Conservation (phyloP, 2,888 invertebrate species). For the Caenorhabditis sp. region DNA sequence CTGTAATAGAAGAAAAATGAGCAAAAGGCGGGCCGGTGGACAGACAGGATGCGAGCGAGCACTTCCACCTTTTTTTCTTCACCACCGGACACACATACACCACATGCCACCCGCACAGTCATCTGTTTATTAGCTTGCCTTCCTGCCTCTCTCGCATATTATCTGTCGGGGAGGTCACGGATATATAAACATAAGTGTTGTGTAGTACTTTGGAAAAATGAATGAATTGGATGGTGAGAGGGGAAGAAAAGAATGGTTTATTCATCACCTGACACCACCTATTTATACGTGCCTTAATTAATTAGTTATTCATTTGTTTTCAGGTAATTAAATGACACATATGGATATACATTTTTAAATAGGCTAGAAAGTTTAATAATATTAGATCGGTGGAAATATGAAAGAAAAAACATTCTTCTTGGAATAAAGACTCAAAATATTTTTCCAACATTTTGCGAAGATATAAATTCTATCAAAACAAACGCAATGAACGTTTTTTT, state of each 20-base stretch:
- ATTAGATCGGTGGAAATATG: too few species aligned
- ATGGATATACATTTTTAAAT: too few species aligned
- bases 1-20: slow-evolving; percentile 2
- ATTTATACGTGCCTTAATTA: not conserved
- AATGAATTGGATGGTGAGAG: not conserved
- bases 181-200: not conserved
- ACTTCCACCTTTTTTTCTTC: not conserved
- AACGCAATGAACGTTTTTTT: too few species aligned
- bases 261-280: not conserved
- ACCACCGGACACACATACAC: not conserved
- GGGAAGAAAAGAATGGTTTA: not conserved
- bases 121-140: not conserved
- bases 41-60: not conserved
- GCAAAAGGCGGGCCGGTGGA: not conserved
- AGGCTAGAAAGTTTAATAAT: too few species aligned
- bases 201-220: not conserved
- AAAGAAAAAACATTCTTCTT: too few species aligned
- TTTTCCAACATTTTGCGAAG: too few species aligned
- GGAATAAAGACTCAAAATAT: too few species aligned
- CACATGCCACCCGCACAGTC: slow-evolving; percentile 5
- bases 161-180: not conserved
- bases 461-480: too few species aligned
- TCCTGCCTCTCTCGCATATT: not conserved
- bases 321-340: not conserved
- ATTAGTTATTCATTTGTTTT: not conserved